Conservation (phyloP, 2,888 invertebrate species). For the Spisula subtruncata region DNA sequence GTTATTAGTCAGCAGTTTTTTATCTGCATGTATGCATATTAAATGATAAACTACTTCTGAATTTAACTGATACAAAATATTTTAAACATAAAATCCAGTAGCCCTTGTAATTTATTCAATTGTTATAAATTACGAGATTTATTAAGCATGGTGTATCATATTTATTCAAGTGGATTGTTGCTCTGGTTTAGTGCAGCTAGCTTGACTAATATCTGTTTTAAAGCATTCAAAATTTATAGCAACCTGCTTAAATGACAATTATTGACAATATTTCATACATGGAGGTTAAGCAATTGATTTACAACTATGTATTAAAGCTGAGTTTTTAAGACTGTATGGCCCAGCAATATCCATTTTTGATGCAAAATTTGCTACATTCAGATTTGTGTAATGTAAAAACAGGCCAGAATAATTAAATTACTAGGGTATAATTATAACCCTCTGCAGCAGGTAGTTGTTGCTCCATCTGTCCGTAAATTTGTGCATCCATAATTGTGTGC, state of each 20-base stretch:
- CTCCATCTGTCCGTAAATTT: no score
- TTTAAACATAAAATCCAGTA: not conserved
- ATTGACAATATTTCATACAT: not conserved
- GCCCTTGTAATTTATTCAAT: slow-evolving; percentile 12
- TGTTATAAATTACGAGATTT: not conserved
- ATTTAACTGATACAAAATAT: not conserved
- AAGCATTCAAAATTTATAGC: not conserved
- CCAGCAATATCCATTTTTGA: no score
- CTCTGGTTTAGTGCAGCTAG: not conserved
- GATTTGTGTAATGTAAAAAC: no score
- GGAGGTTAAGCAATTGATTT: not conserved
- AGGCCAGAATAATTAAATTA: no score
- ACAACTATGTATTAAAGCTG: not conserved
- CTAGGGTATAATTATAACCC: no score
- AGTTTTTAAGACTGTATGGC: no score
- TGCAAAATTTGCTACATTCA: no score
- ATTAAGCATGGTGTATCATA: not conserved
- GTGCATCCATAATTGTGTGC: no score
- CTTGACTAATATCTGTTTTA: not conserved
- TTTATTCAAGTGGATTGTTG: not conserved
- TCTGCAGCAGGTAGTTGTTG: no score
- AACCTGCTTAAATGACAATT: not conserved
- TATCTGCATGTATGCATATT: not conserved
- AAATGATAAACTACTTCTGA: not conserved
- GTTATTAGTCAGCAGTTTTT: not conserved